Percentiles rank a stretch among this genome's conserved stretches.
phyloP scores from a whole-genome alignment of 1,140 invertebrate genomes.

The Apis florea region DNA sequence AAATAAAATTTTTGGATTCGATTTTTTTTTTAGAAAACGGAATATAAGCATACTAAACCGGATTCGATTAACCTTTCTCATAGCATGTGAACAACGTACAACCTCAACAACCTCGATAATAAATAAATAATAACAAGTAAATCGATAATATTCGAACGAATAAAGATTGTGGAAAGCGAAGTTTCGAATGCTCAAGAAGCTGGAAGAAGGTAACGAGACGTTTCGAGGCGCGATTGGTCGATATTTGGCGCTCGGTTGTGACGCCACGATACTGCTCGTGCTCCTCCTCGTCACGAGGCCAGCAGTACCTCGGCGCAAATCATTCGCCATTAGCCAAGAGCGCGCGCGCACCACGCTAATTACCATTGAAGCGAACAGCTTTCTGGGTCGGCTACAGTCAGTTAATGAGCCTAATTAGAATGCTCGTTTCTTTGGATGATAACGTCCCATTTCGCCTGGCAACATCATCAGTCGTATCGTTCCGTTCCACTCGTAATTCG shows the following conservation, averaged over 20 bases:
- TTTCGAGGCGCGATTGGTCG: neutral
- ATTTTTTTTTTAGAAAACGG: too few relatives aligned
- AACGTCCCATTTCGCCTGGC: neutral
- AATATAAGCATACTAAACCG: too few relatives aligned
- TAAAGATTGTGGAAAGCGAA: too few relatives aligned
- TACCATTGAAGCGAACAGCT: constrained; percentile 14
- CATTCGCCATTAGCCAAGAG: constrained; percentile 18
- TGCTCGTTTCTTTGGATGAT: constrained; percentile 12
- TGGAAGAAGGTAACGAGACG: neutral
- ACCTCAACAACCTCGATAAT: too few relatives aligned
- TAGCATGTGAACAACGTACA: too few relatives aligned
- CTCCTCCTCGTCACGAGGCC: too few relatives aligned
- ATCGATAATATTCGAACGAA: too few relatives aligned
- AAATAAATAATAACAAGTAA: too few relatives aligned
- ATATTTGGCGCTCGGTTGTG: neutral
- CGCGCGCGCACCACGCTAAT: constrained; percentile 6
- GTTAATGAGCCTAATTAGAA: constrained; percentile 36
- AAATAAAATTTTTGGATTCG: too few relatives aligned
- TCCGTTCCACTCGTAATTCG: neutral
- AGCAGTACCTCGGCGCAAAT: neutral
- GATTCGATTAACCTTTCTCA: too few relatives aligned
- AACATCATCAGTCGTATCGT: neutral
- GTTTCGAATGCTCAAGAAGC: neutral
- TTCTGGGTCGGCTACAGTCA: constrained; percentile 8
- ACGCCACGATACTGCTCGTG: neutral